These are phyloP conservation scores for Hapalemur alaotrensis DNA, from an alignment of 2,797 vertebrate genomes.

Conservation along the genomic window DNA sequence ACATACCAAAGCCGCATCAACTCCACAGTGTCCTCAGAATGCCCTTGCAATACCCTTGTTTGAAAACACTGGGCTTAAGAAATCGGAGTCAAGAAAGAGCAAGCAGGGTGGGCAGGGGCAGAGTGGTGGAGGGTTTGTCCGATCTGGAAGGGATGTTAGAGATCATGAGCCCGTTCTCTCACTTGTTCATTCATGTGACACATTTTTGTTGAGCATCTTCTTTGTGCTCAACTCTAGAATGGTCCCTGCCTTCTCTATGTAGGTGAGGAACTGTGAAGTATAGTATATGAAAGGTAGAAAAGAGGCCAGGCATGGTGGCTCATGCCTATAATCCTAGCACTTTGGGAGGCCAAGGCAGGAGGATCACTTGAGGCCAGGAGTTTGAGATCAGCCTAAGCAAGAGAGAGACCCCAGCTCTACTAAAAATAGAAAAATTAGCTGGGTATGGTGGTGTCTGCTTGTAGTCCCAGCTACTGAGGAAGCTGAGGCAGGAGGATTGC, in stretches of 20 bases:
- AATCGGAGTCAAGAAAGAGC: background rate
- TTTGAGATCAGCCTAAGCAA: too few species aligned
- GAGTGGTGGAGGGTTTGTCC: background rate
- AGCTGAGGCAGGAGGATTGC: too few species aligned
- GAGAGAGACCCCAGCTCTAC: too few species aligned
- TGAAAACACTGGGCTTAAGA: slow-evolving; percentile 22
- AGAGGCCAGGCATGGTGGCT: background rate
- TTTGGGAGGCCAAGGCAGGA: too few species aligned
- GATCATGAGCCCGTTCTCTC: background rate
- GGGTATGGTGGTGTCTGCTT: too few species aligned
- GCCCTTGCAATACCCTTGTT: background rate
- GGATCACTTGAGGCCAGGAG: too few species aligned
- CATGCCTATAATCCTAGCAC: too few species aligned
- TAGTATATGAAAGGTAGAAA: background rate
- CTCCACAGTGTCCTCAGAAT: background rate
- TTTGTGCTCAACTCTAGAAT: background rate
- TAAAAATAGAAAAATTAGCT: too few species aligned
- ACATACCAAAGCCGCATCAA: background rate
- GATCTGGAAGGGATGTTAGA: background rate
- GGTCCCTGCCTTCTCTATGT: background rate
- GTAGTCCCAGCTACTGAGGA: too few species aligned
- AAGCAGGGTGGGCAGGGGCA: background rate
- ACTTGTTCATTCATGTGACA: background rate
- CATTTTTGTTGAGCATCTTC: background rate
- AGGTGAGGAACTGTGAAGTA: background rate